Evolutionary conservation across 2,888 invertebrate species (phyloP), one percentile per base, ranked within the genome.

Genomic region (Drosophila cognata): DNA sequence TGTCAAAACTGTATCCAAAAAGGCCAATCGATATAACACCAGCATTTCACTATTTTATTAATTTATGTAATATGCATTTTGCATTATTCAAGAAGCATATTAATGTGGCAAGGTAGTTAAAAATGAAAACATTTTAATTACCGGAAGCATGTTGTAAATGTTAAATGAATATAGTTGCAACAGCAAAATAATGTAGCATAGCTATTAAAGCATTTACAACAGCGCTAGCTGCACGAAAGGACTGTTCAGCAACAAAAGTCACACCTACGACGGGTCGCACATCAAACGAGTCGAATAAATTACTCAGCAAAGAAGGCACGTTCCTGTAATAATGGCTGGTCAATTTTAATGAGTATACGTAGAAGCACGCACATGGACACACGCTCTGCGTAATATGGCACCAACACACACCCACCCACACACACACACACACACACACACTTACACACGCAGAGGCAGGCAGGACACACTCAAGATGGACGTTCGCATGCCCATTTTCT

Each of bases 321-420:
- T 89, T 81, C 61, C 74, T 46, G 82, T 74, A 84, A 87, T 87
- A 87, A 90, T 90, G 85, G 85, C 77, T 87, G 79, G 88, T 87
- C 89, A 87, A 90, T 90, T 86, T 89, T 89, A 87, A 87, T 89
- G 91, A 90, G 79, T 84, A 87, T 81, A 84, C 91, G 79, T 63
- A 71, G 64, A 71, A 77, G 82, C 85, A 81, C 84, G 76, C 81
- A 70, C 68, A 66, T 62, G 65, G 25, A 58, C 57, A 61, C 43
- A 58, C 72, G 59, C 58, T 48, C 57, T 33, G 29, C 46, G 61
- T 67, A 64, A 76, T 58, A 59, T 58, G 57, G 46, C 53, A 58
- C 35, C 62, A 33, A 48, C n/a, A 65, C 53, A 59, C 31, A 21
- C 31, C 46, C 38, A 31, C 25, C 29, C 21, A 18, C 29, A 31